Evolutionary conservation across 2,888 invertebrate species (phyloP).

Genomic region (Eudemis profundana): DNA sequence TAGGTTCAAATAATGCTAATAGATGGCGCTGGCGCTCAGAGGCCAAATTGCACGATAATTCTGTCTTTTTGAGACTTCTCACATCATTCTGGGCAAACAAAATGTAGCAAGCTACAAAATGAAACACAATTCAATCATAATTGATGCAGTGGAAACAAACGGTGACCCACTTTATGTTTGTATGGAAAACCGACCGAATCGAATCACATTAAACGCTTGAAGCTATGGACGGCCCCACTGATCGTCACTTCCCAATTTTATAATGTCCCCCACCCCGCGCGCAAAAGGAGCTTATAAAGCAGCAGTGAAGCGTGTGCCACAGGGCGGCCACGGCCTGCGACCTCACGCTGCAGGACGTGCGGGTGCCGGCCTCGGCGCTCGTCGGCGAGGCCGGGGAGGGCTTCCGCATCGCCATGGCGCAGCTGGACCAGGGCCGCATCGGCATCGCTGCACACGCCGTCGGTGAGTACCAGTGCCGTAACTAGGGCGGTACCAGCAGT

Average conservation of each 20-base stretch:
- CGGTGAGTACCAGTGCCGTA: slow-evolving; percentile 69
- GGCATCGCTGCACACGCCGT: slow-evolving; percentile 91
- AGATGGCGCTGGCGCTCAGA: no score
- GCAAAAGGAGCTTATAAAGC: slow-evolving; percentile 56
- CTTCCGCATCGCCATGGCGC: slow-evolving; percentile 90
- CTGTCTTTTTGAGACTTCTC: no score
- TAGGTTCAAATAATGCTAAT: no score
- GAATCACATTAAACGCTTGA: no score
- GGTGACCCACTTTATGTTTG: no score
- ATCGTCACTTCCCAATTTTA: neutral
- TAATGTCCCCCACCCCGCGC: slow-evolving; percentile 30
- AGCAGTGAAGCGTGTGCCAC: slow-evolving; percentile 60
- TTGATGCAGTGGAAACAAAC: no score
- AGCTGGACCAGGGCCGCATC: slow-evolving; percentile 89
- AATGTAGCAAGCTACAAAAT: no score
- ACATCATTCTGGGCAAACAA: no score
- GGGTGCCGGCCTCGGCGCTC: slow-evolving; percentile 82
- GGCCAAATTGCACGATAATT: no score
- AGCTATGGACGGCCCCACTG: neutral
- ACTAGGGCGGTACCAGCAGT: no score
- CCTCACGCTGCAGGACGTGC: slow-evolving; percentile 88
- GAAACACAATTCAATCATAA: no score
- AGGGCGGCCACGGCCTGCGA: slow-evolving; percentile 89
- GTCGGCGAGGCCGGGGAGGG: slow-evolving; percentile 86
- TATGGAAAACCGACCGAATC: no score